Evolutionary conservation across 2,113 vertebrate genomes (phyloP).

Genomic region (Lepus americanus): DNA sequence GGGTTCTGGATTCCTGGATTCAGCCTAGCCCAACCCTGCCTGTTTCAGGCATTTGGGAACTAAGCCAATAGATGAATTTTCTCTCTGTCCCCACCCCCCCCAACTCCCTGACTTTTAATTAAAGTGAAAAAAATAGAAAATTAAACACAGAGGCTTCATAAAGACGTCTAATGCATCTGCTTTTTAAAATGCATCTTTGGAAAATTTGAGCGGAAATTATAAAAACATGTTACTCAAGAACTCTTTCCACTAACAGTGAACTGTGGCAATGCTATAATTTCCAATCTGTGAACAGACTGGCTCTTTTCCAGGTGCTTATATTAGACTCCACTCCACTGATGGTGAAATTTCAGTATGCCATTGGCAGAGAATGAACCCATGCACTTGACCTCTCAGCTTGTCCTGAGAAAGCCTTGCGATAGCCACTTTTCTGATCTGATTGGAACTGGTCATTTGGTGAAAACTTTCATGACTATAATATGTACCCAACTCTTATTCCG

Average conservation of each 20-base stretch:
- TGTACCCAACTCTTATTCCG: neutral
- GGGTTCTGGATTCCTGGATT: too few relatives aligned
- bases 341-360: constrained; percentile 30
- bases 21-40: too few relatives aligned
- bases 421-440: neutral
- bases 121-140: too few relatives aligned
- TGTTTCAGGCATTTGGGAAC: too few relatives aligned
- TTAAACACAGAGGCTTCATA: neutral
- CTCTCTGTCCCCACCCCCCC: too few relatives aligned
- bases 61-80: too few relatives aligned
- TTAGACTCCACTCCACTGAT: neutral
- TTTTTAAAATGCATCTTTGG: neutral
- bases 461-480: neutral
- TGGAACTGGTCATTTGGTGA: neutral
- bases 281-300: neutral
- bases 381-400: neutral
- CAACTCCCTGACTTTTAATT: too few relatives aligned
- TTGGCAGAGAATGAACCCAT: neutral
- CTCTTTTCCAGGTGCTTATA: constrained; percentile 59
- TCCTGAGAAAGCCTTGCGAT: neutral
- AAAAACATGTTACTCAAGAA: constrained; percentile 62
- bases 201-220: constrained; percentile 37
- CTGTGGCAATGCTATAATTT: constrained; percentile 36
- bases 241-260: constrained; percentile 43
- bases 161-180: neutral